These are phyloP conservation scores for Ephialtes manifestator DNA, from an alignment of 2,888 invertebrate species.

Conservation along the genomic window DNA sequence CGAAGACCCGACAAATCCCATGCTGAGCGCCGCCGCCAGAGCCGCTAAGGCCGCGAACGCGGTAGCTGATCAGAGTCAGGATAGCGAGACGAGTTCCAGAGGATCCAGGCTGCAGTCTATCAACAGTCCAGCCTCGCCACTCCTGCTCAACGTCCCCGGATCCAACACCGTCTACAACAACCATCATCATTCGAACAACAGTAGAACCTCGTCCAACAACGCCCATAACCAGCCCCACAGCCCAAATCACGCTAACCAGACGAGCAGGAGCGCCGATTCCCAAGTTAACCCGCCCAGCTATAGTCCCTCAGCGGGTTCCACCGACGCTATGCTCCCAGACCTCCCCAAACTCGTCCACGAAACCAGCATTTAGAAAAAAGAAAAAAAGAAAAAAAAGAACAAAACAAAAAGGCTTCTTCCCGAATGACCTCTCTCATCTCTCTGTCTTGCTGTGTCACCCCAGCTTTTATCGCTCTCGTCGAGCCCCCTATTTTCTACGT, in stretches of 20 bases:
- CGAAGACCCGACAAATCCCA: conserved; percentile 88
- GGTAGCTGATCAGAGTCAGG: conserved; percentile 92
- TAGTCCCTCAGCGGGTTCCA: conserved; percentile 81
- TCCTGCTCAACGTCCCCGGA: conserved; percentile 84
- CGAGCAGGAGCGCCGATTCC: conserved; percentile 79
- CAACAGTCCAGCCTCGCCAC: conserved; percentile 83
- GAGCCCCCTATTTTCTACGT: background rate
- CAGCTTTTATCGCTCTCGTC: conserved; percentile 22
- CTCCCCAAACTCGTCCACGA: conserved; percentile 90
- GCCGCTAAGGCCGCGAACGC: conserved; percentile 72
- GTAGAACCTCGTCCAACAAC: conserved; percentile 77
- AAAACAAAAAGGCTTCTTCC: conserved; percentile 38
- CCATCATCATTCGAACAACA: conserved; percentile 78
- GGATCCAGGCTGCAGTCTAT: conserved; percentile 78
- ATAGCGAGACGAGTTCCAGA: conserved; percentile 87
- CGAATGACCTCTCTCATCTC: conserved; percentile 13
- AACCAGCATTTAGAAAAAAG: conserved; percentile 88
- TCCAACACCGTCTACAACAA: conserved; percentile 80
- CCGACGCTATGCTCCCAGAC: conserved; percentile 87
- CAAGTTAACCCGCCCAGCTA: conserved; percentile 74
- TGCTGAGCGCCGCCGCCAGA: conserved; percentile 82
- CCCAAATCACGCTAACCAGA: conserved; percentile 78
- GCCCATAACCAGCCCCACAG: conserved; percentile 76
- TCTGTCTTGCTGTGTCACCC: conserved; percentile 33
- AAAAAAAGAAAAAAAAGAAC: background rate